Base-by-base conservation (phyloP, 2,888 invertebrate species). In the Actias luna region DNA sequence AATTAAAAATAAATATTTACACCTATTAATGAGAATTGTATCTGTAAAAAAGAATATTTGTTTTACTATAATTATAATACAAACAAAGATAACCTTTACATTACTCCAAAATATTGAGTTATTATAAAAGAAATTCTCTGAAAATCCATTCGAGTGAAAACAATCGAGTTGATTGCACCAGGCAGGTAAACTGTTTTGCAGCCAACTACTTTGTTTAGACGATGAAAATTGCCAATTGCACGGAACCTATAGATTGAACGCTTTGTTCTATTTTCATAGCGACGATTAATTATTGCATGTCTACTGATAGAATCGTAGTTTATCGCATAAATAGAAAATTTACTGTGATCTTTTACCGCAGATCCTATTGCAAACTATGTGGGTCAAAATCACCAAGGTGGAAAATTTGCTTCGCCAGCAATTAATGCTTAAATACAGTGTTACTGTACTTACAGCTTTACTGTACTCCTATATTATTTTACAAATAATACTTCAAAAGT, bases 201-300 rank as follows among this genome's bases (percentile, higher is more conserved):
- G 33, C 39, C 50, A 31, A 63, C 63, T 59, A 63, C 55, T 59
- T 63, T 63, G 39, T 63, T 59, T 59, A 59, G 59, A 63, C 35
- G 46, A 31, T 39, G 52, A 52, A 59, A 63, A 55, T 36, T 61
- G 33, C 58, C 59, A 58, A 57, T 62, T 62, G 33, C 42, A 33
- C 31, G 10, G 42, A 58, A 58, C 42, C 58, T 62, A 33, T 22
- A 42, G 31, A 42, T 62, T 50, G 42, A 16, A 31, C 42, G 58
- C 61, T 58, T 62, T 29, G 39, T 29, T 57, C 58, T 42, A 58
- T 42, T 62, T 42, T 39, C 31, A 62, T 62, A 25, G 57, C 42
- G 39, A 57, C 39, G 58, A 31, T 58, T 39, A 31, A 62, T 58
- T 61, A 57, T 61, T 16, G 29, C 18, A 16, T 5, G n/a, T 29